phyloP scores from a whole-genome alignment of 2,888 invertebrate genomes.

The Melinopterus prodromus region DNA sequence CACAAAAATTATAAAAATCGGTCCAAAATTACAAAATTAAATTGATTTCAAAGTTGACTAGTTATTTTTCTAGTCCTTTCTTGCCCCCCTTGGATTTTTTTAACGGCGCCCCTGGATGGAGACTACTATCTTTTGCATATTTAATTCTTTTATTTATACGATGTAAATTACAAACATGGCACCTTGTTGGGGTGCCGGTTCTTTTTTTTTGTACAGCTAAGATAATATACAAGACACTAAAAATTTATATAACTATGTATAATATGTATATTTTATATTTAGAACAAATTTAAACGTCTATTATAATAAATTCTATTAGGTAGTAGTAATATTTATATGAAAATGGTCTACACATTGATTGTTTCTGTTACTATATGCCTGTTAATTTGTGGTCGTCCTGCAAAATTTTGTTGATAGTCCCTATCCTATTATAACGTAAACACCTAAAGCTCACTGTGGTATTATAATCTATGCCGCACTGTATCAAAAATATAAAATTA shows the following conservation, averaged over 20 bases:
- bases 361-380: slow-evolving; percentile 41
- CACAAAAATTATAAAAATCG: too few species aligned
- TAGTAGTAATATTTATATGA: slow-evolving; percentile 26
- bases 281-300: slow-evolving; percentile 44
- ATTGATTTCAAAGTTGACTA: background rate
- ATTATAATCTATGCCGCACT: slow-evolving; percentile 36
- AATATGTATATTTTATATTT: slow-evolving; percentile 27
- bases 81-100: background rate
- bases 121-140: background rate
- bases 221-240: slow-evolving; percentile 50
- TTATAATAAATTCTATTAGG: background rate
- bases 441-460: slow-evolving; percentile 39
- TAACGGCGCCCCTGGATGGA: background rate
- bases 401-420: slow-evolving; percentile 24
- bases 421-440: slow-evolving; percentile 35
- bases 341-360: slow-evolving; percentile 50
- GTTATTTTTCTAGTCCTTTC: background rate
- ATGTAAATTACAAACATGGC: slow-evolving; percentile 52
- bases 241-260: slow-evolving; percentile 19
- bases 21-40: background rate
- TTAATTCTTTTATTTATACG: slow-evolving; percentile 44
- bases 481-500: slow-evolving; percentile 47
- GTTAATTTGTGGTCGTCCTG: slow-evolving; percentile 18
- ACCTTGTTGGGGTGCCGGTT: slow-evolving; percentile 46
- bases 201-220: slow-evolving; percentile 47